Conservation (phyloP, 1,140 invertebrate genomes). For the Hormaphis cornu region DNA sequence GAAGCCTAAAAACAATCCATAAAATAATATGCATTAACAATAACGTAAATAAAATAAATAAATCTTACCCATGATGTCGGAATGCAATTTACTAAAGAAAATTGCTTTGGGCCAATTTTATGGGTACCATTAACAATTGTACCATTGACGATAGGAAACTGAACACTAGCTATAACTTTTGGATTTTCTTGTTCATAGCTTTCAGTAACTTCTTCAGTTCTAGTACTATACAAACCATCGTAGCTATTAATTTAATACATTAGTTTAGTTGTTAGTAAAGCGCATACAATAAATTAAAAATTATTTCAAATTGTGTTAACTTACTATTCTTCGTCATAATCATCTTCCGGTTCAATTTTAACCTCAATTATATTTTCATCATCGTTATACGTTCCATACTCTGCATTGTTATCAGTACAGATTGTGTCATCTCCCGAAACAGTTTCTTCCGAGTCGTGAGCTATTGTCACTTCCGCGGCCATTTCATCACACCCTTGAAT, state of each 20-base stretch:
- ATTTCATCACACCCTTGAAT: slow-evolving; percentile 31
- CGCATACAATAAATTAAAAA: background rate
- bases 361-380: slow-evolving; percentile 27
- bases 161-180: slow-evolving; percentile 19
- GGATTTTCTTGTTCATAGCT: slow-evolving; percentile 11
- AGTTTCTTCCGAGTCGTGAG: slow-evolving; percentile 18
- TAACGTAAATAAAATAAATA: background rate
- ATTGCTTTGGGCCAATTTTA: slow-evolving; percentile 20
- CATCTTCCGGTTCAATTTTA: slow-evolving; percentile 19
- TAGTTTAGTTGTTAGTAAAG: background rate
- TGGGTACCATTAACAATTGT: slow-evolving; percentile 20
- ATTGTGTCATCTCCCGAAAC: slow-evolving; percentile 21
- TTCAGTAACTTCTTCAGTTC: slow-evolving; percentile 7
- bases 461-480: slow-evolving; percentile 24
- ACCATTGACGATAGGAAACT: slow-evolving; percentile 21
- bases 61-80: slow-evolving; percentile 13
- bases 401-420: slow-evolving; percentile 21
- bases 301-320: background rate
- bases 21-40: background rate
- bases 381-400: slow-evolving; percentile 25
- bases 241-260: slow-evolving; percentile 7
- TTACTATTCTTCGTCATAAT: slow-evolving; percentile 22
- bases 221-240: slow-evolving; percentile 9
- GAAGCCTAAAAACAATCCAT: background rate
- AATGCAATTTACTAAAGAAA: slow-evolving; percentile 20